Conservation (phyloP, 2,888 invertebrate species). For the Spisula solida region DNA sequence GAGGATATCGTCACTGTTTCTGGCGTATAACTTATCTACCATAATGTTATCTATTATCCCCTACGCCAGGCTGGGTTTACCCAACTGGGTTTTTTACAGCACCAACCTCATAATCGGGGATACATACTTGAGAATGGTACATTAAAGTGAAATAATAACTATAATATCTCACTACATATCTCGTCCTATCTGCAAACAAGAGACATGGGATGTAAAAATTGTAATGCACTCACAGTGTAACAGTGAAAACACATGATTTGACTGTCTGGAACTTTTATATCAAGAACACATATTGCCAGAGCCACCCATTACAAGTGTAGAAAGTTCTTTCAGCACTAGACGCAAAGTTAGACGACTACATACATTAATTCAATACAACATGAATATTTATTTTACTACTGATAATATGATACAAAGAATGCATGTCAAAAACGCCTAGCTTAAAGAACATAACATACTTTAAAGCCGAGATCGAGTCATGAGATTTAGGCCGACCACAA, state of each 20-base stretch:
- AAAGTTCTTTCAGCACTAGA: neutral
- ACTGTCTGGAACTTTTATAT: neutral
- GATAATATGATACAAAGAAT: no score
- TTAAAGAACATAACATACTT: no score
- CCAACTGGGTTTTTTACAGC: neutral
- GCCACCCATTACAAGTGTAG: conserved; percentile 1
- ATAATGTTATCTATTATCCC: neutral
- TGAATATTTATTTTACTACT: no score
- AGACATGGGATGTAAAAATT: conserved; percentile 7
- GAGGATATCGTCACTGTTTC: neutral
- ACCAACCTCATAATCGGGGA: neutral
- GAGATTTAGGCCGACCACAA: no score
- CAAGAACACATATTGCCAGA: neutral
- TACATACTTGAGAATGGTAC: neutral
- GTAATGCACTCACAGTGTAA: neutral
- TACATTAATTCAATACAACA: no score
- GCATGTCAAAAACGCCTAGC: no score
- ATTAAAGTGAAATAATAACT: conserved; percentile 12
- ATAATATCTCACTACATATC: neutral
- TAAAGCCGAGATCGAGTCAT: no score
- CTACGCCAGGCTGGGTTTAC: neutral
- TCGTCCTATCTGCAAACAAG: neutral
- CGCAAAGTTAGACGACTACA: no score
- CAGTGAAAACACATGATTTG: neutral
- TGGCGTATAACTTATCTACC: neutral